Evolutionary conservation across 53 echinoderm and acorn worm species (phyloP).

Genomic region (Luidia sarsii): DNA sequence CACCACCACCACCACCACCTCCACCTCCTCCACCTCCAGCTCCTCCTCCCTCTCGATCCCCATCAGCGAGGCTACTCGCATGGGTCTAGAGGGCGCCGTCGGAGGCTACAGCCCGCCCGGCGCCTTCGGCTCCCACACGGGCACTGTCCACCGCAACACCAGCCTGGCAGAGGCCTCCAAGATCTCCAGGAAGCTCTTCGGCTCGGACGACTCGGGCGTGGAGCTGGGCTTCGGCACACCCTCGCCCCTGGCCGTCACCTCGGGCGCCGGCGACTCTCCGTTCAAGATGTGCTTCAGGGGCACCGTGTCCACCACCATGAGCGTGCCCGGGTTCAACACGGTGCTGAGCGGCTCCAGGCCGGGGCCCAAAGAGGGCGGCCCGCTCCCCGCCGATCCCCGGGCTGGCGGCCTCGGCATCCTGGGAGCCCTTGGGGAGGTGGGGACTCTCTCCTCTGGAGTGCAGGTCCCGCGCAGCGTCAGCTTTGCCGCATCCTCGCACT

Average conservation of each 20-base stretch:
- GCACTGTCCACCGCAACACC: conserved; percentile 17
- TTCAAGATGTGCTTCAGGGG: conserved; percentile 36
- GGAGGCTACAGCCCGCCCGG: conserved; percentile 49
- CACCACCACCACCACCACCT: background rate
- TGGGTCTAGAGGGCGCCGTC: conserved; percentile 48
- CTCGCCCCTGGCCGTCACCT: background rate
- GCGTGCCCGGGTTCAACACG: conserved; percentile 16
- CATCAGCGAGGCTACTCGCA: background rate
- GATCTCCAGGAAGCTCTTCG: conserved; percentile 26
- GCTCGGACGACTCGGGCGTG: conserved; percentile 41
- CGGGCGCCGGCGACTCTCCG: conserved; percentile 7
- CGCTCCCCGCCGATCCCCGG: too few relatives aligned
- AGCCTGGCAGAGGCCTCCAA: background rate
- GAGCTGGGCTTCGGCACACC: conserved; percentile 28
- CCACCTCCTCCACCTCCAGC: background rate
- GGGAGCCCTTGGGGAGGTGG: too few relatives aligned
- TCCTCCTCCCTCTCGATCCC: background rate
- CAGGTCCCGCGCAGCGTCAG: too few relatives aligned
- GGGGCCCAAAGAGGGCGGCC: too few relatives aligned
- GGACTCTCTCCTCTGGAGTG: too few relatives aligned
- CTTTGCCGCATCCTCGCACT: too few relatives aligned
- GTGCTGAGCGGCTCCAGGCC: background rate
- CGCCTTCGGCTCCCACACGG: background rate
- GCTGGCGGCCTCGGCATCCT: too few relatives aligned
- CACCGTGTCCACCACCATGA: conserved; percentile 35